Evolutionary conservation across 2,113 vertebrate genomes (phyloP).

Genomic region (Delphinus delphis): DNA sequence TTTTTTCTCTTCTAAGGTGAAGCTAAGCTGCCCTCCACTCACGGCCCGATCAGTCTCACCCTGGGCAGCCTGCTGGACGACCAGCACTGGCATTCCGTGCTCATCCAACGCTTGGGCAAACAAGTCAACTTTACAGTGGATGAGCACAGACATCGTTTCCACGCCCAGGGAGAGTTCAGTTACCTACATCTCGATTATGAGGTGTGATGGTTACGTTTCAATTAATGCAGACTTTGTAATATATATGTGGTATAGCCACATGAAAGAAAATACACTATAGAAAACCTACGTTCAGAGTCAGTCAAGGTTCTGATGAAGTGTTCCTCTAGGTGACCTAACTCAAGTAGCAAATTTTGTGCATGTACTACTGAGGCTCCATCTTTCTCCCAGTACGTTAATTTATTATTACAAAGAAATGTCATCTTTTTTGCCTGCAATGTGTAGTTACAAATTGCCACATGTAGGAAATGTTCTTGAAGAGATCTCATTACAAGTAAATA

Average conservation of each 20-base stretch:
- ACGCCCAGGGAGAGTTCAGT: slow-evolving; percentile 85
- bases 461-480: neutral
- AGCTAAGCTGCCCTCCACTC: slow-evolving; percentile 76
- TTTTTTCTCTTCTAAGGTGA: slow-evolving; percentile 83
- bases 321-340: neutral
- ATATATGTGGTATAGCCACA: neutral
- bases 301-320: neutral
- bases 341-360: neutral
- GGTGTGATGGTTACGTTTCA: slow-evolving; percentile 87
- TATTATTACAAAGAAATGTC: neutral
- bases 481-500: neutral
- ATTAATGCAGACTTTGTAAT: slow-evolving; percentile 47
- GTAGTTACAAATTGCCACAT: neutral
- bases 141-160: slow-evolving; percentile 87
- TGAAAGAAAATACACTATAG: neutral
- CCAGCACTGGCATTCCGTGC: slow-evolving; percentile 94
- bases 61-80: slow-evolving; percentile 95
- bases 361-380: neutral
- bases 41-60: slow-evolving; percentile 80
- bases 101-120: slow-evolving; percentile 87
- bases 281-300: neutral
- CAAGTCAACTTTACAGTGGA: slow-evolving; percentile 95
- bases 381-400: neutral
- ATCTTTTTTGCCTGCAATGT: neutral
- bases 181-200: slow-evolving; percentile 90